Conservation (phyloP, 2,888 invertebrate genomes). For the Calameuta filiformis region DNA sequence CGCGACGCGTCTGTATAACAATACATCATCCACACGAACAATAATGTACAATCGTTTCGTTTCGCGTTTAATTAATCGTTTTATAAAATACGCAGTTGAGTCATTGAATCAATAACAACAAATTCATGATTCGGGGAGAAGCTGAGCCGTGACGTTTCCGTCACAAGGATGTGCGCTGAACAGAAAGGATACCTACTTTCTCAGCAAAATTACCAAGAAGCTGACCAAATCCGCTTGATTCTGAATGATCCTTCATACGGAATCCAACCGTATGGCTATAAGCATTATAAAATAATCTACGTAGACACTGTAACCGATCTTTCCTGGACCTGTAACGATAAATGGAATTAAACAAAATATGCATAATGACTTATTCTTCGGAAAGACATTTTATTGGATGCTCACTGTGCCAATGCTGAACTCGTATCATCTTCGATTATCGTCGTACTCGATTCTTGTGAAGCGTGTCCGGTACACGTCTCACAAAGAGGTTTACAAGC, state of each 20-base stretch:
- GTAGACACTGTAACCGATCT: slow-evolving; percentile 69
- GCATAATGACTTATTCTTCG: background rate
- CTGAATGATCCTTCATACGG: slow-evolving; percentile 68
- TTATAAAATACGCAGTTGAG: slow-evolving; percentile 43
- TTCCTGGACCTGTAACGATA: slow-evolving; percentile 63
- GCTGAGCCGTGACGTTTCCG: slow-evolving; percentile 36
- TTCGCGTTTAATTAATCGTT: slow-evolving; percentile 14
- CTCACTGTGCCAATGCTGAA: slow-evolving; percentile 47
- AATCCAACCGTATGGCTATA: slow-evolving; percentile 70
- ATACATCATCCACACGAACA: slow-evolving; percentile 50
- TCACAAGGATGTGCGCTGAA: slow-evolving; percentile 63
- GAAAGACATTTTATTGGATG: background rate
- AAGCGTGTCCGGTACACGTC: slow-evolving; percentile 58
- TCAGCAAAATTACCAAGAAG: slow-evolving; percentile 71
- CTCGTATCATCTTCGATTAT: slow-evolving; percentile 63
- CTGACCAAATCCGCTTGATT: slow-evolving; percentile 67
- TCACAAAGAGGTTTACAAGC: slow-evolving; percentile 48
- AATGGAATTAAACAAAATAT: slow-evolving; percentile 7
- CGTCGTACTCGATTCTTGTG: slow-evolving; percentile 66
- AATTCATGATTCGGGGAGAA: slow-evolving; percentile 37
- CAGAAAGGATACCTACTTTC: slow-evolving; percentile 69
- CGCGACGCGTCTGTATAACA: slow-evolving; percentile 31
- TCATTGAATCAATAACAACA: slow-evolving; percentile 40
- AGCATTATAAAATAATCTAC: slow-evolving; percentile 70
- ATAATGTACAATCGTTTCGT: slow-evolving; percentile 49